Evolutionary conservation across 30 jellyfish, hydroid and myxozoan genomes (phyloP), one percentile per base, ranked within the genome.

Genomic region (Hydra vulgaris): DNA sequence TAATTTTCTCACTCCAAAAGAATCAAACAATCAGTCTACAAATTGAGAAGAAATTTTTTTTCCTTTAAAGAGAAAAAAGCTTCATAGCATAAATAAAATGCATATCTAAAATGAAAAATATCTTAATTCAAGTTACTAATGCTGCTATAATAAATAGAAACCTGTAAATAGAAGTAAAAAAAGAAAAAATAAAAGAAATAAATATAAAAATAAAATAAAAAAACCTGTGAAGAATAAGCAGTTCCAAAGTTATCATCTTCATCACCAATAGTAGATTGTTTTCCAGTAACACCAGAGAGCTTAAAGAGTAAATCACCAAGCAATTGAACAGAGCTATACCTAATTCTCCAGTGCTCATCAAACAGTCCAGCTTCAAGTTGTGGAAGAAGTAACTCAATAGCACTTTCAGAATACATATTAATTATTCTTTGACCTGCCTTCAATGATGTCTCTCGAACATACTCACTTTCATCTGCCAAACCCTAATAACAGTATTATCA

Each of bases 241-340:
- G 98, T 91, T 54, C 98, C 98, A 80, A 91, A 91, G 83, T 91
- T 91, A 66, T 91, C 98, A 78, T 91, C 98, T 80, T 91, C 98
- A 54, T 87, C 98, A 16, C 96, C 96, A 24, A 86, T 95, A 12
- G 98, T 91, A 25, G 98, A 86, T 94, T 82, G 89, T 54, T 91
- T 91, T 4, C 98, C 98, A 15, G 95, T 73, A 21, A 91, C 98
- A 4, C 98, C 98, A 5, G 98, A 86, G 77, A 91, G 85, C 26
- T 79, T 86, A 87, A 91, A 91, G 77, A 91, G 88, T 91, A 91
- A 71, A 83, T 91, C 98, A 25, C 98, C 98, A 5, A 91, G 88
- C 75, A 91, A 69, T 61, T 91, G 98, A 0, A 91, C 88, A 5
- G 98, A 91, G 78, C 96, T 86, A 87, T 26, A 86, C 19, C 98